Base-by-base conservation (phyloP, 2,797 vertebrate genomes). In the Urosaurus nigricauda region DNA sequence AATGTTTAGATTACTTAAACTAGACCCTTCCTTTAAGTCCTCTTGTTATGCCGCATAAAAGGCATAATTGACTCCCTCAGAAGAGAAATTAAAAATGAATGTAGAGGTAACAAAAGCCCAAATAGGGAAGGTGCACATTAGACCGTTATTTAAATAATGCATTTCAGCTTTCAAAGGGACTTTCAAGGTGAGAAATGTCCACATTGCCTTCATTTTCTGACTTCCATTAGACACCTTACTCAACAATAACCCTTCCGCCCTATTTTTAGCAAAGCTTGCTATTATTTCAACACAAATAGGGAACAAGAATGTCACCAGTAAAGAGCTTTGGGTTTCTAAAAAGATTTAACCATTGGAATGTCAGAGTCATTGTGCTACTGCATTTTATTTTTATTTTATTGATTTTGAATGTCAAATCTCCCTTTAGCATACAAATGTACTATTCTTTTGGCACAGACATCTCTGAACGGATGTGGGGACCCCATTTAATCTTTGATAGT, bases 141-240 rank as follows among this genome's bases (percentile, higher is more conserved):
- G 35, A 82, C 12, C 51, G 32, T 11, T 68, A 83, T 56, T 83
- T 51, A 86, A 79, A 79, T 77, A 86, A 86, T 84, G 56, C 17
- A 63, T 26, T 87, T 40, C 68, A 70, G 53, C 37, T 68, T 51
- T 73, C 77, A 78, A 83, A 87, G 63, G 43, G 53, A 13, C 40
- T 21, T 29, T 58, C 53, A 86, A 63, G 24, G 58, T 81, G 56
- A 85, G 56, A 74, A 58, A 58, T n/a, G 79, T 89, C 56, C 43
- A 85, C 58, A 13, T 53, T 35, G 17, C 63, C 21, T 81, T 70
- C 21, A 82, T n/a, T 77, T 63, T 73, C 26, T 86, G 70, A 32
- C 40, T 68, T 86, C 21, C 32, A 37, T 79, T 89, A 79, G 63
- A 37, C 56, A 68, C 16, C 16, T 3, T 19, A 77, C 40, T 40